Evolutionary conservation across 1,140 invertebrate species (phyloP).

Genomic region (Drosophila bocqueti): DNA sequence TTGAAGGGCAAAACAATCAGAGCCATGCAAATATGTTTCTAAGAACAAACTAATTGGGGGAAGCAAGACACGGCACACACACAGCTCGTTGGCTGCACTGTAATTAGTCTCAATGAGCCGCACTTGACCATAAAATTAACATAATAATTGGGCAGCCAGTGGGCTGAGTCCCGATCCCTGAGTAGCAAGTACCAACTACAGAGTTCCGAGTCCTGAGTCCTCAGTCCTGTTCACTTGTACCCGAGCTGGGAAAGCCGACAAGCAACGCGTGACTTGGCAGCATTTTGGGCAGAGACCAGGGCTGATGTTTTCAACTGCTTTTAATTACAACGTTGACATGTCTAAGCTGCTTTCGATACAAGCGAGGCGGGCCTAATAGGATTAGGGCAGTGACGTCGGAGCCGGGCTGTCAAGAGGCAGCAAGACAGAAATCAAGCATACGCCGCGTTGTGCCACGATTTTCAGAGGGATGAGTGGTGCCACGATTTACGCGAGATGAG

Average conservation of each 20-base stretch:
- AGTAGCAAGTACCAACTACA: slow-evolving; percentile 1
- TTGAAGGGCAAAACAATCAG: slow-evolving; percentile 27
- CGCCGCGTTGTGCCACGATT: slow-evolving; percentile 49
- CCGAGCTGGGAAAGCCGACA: slow-evolving; percentile 62
- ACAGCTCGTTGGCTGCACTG: slow-evolving; percentile 55
- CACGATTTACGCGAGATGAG: slow-evolving; percentile 37
- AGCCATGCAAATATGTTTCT: slow-evolving; percentile 39
- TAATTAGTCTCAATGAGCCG: slow-evolving; percentile 56
- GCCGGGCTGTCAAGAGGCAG: slow-evolving; percentile 46
- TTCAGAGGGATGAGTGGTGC: slow-evolving; percentile 9
- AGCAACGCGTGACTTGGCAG: slow-evolving; percentile 72
- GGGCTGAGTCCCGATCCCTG: not conserved
- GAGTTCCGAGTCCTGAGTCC: not conserved
- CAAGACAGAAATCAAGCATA: slow-evolving; percentile 62
- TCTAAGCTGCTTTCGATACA: slow-evolving; percentile 81
- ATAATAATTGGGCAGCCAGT: slow-evolving; percentile 69
- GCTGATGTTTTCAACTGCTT: slow-evolving; percentile 78
- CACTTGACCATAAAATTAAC: slow-evolving; percentile 72
- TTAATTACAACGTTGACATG: slow-evolving; percentile 81
- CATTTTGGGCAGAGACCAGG: slow-evolving; percentile 40
- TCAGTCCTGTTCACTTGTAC: slow-evolving; percentile 4
- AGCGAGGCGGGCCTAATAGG: slow-evolving; percentile 70
- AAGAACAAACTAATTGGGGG: slow-evolving; percentile 36
- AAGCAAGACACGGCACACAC: slow-evolving; percentile 13
- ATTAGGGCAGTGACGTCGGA: slow-evolving; percentile 59